Evolutionary conservation across 2,113 vertebrate species (phyloP).

Genomic region (Stegostoma tigrinum): DNA sequence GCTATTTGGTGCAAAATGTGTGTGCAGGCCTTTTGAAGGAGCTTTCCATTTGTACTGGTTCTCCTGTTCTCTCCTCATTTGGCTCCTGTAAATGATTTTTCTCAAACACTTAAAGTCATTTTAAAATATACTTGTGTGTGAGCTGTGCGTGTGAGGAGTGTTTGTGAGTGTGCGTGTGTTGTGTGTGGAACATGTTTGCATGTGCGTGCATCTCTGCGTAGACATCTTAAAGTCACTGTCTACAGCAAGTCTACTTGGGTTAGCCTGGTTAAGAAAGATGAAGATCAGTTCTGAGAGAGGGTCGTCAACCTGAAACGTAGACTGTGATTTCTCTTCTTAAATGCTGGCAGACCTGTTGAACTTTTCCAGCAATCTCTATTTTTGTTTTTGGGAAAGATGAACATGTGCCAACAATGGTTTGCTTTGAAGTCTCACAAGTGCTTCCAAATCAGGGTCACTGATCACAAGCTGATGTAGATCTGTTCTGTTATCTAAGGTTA

Average conservation of each 20-base stretch:
- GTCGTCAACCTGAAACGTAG: too few relatives aligned
- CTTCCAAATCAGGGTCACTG: neutral
- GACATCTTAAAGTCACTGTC: neutral
- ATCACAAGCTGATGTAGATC: neutral
- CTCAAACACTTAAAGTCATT: neutral
- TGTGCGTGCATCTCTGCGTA: neutral
- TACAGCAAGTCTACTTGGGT: neutral
- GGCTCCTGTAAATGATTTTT: neutral
- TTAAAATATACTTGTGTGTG: neutral
- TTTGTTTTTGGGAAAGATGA: neutral
- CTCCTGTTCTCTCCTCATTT: neutral
- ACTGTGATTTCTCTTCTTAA: too few relatives aligned
- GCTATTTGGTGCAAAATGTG: neutral
- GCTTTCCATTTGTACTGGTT: neutral
- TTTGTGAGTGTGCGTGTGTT: too few relatives aligned
- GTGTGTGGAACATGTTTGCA: too few relatives aligned
- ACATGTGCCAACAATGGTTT: neutral
- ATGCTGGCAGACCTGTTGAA: too few relatives aligned
- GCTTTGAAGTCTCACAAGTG: neutral
- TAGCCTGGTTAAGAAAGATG: too few relatives aligned
- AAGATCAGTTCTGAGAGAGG: too few relatives aligned
- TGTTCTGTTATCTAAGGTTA: neutral
- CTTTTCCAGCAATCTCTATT: too few relatives aligned
- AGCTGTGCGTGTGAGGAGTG: too few relatives aligned
- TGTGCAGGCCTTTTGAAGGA: neutral